Conservation (phyloP, 2,888 invertebrate genomes). For the Andrena minutula region DNA sequence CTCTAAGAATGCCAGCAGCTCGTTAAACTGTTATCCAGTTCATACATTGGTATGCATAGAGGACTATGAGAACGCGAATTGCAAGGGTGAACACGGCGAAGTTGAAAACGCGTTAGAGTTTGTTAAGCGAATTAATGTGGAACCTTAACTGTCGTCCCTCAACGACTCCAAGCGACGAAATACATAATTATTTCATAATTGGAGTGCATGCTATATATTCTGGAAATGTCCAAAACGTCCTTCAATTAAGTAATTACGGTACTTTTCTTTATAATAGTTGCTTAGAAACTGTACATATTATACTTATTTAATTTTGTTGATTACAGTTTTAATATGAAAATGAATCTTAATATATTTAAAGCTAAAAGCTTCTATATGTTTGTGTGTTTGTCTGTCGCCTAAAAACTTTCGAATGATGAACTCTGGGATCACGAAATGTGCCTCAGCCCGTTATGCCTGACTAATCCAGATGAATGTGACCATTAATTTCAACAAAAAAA, state of each 20-base stretch:
- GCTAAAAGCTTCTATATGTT: no score
- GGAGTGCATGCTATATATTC: background rate
- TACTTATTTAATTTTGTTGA: background rate
- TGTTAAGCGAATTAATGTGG: slow-evolving; percentile 20
- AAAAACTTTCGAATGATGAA: no score
- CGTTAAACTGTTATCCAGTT: slow-evolving; percentile 79
- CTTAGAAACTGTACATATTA: background rate
- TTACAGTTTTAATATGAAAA: background rate
- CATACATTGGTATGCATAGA: slow-evolving; percentile 76
- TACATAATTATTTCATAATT: background rate
- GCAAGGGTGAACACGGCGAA: slow-evolving; percentile 31
- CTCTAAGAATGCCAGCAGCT: slow-evolving; percentile 78
- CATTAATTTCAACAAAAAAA: no score
- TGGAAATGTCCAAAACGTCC: background rate
- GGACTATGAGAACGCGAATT: slow-evolving; percentile 56
- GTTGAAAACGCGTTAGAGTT: slow-evolving; percentile 43
- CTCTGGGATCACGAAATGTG: no score
- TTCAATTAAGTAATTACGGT: background rate
- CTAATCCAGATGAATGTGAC: no score
- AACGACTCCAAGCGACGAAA: background rate
- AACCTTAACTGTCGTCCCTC: background rate
- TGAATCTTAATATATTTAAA: slow-evolving; percentile 1
- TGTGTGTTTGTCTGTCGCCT: no score
- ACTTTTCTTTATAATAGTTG: background rate
- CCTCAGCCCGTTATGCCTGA: no score